Base-by-base conservation (phyloP, 2,888 invertebrate species). In the Caenorhabditis sp. region DNA sequence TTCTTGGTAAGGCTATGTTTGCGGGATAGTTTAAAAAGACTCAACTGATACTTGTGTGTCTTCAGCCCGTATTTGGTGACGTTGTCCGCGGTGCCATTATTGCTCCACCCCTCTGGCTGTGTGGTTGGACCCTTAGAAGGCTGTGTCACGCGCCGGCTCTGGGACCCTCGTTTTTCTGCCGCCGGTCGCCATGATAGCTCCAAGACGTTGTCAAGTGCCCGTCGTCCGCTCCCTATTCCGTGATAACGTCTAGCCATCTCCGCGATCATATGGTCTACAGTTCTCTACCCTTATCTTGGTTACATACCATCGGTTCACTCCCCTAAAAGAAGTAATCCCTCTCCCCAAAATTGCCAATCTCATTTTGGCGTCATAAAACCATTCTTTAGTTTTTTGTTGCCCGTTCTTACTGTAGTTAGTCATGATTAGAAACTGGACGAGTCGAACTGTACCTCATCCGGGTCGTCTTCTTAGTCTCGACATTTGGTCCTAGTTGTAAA, bases 101-200 rank as follows among this genome's bases (percentile, higher is more conserved):
- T 59, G 70, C 70, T 70, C 70, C 70, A 70, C 70, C 70, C 70
- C 59, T 52, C 59, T 59, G 59, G 58, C 52, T 27, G 58, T 52
- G 59, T 70, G 70, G 52, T 45, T 35, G 43, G 70, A 45, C 13
- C 70, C 70, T 45, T 59, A 59, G 50, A 61, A 56, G 66, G 53
- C 70, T 43, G 59, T 59, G 53, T 20, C 58, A 46, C 41, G 56
- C 48, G 56, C 37, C 22, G 39, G 56, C 48, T 13, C 15, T 41
- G 68, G 68, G 68, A 56, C 56, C 35, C 68, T 58, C 58, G 46
- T 24, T n/a, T n/a, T n/a, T n/a, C n/a, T n/a, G n/a, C 26, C 11
- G 27, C 46, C 39, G 41, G 20, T n/a, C 39, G 39, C 52, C 27
- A 30, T 68, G 58, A 68, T 68, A 68, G 68, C 48, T 48, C 41